These are phyloP conservation scores for Cyclophora punctaria DNA, from an alignment of 2,888 invertebrate genomes.

Conservation along the genomic window DNA sequence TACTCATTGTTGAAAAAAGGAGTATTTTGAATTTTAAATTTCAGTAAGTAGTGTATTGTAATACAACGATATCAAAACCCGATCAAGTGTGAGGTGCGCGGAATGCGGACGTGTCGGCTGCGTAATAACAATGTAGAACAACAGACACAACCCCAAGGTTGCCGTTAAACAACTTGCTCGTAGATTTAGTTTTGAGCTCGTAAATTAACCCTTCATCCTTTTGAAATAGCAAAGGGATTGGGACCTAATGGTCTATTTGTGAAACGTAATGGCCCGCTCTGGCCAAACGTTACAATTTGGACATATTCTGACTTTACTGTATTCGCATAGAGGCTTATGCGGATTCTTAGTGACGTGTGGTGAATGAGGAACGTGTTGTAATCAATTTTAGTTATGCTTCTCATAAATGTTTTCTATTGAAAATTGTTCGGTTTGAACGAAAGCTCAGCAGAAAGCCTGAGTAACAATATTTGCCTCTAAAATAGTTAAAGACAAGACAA, in stretches of 20 bases:
- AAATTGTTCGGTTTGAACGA: no score
- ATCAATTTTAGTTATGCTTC: no score
- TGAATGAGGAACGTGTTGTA: no score
- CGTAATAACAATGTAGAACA: constrained; percentile 63
- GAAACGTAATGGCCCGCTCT: constrained; percentile 67
- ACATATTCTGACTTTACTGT: constrained; percentile 61
- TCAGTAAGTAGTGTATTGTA: neutral
- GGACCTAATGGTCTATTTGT: constrained; percentile 74
- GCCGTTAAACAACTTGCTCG: constrained; percentile 67
- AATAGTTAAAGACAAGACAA: no score
- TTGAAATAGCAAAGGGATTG: constrained; percentile 73
- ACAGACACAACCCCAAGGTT: constrained; percentile 63
- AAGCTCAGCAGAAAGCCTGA: no score
- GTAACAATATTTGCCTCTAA: no score
- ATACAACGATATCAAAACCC: constrained; percentile 2
- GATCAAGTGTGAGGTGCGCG: constrained; percentile 3
- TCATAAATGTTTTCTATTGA: no score
- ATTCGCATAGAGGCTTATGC: constrained; percentile 44
- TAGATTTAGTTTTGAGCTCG: constrained; percentile 74
- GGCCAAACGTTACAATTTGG: constrained; percentile 65
- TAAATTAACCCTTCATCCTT: constrained; percentile 75
- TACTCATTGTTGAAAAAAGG: no score
- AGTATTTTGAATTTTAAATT: no score
- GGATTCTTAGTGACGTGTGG: constrained; percentile 21
- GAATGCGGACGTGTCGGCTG: constrained; percentile 17